Evolutionary conservation across 2,113 vertebrate species (phyloP).

Genomic region (Epinephelus fuscoguttatus): DNA sequence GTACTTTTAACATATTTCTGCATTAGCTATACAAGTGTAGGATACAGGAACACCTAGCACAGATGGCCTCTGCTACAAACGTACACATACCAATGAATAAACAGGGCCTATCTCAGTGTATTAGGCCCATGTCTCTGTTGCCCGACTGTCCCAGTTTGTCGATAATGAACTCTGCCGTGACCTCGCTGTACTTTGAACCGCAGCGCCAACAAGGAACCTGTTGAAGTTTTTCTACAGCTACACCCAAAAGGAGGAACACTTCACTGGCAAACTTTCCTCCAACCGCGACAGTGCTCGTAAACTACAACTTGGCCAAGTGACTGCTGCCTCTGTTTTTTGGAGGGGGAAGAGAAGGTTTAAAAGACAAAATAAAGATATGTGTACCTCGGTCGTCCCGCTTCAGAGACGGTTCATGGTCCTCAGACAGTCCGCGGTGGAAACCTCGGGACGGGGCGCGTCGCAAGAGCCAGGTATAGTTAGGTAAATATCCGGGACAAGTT

Average conservation of each 20-base stretch:
- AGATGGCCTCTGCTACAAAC: neutral
- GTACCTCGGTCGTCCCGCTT: conserved; percentile 70
- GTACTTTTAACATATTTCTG: neutral
- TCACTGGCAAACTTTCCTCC: conserved; percentile 58
- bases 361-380: neutral
- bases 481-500: conserved; percentile 83
- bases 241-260: conserved; percentile 65
- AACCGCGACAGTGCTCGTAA: conserved; percentile 25
- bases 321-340: conserved; percentile 7
- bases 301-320: conserved; percentile 35
- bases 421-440: conserved; percentile 29
- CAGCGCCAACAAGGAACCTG: conserved; percentile 73
- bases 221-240: conserved; percentile 65
- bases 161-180: conserved; percentile 48
- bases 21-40: neutral
- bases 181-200: conserved; percentile 75
- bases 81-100: conserved; percentile 33
- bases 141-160: conserved; percentile 4
- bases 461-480: conserved; percentile 73
- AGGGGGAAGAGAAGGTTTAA: conserved; percentile 1
- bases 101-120: conserved; percentile 31
- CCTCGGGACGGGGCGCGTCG: conserved; percentile 55
- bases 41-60: neutral
- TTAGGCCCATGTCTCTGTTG: conserved; percentile 32
- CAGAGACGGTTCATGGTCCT: conserved; percentile 36